Conservation (phyloP, 1,140 invertebrate genomes). For the Archegozetes longisetosus region DNA sequence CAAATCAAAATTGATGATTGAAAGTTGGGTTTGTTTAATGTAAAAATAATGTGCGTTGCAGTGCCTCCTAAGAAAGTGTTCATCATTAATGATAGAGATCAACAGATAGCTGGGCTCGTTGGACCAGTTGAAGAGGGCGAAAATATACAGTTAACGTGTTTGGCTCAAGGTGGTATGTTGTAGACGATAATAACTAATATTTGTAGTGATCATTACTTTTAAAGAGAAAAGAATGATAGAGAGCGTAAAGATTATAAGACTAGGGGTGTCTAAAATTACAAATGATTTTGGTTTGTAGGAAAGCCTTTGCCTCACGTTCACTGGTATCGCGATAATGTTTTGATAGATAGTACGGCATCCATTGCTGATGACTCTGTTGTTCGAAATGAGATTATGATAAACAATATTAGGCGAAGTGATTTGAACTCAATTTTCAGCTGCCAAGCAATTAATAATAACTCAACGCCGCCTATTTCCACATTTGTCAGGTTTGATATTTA, state of each 20-base stretch:
- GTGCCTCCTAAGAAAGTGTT: slow-evolving; percentile 63
- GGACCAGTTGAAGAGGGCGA: slow-evolving; percentile 70
- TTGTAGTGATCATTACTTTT: background rate
- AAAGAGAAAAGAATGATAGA: background rate
- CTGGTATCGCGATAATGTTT: background rate
- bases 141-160: slow-evolving; percentile 60
- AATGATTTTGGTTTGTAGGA: background rate
- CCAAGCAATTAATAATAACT: background rate
- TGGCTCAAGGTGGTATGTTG: slow-evolving; percentile 64
- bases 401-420: background rate
- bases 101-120: slow-evolving; percentile 54
- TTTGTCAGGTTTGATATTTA: background rate
- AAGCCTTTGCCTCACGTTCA: background rate
- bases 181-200: background rate
- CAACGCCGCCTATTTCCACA: background rate
- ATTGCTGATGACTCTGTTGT: background rate
- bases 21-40: too few species aligned
- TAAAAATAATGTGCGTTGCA: slow-evolving; percentile 27
- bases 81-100: slow-evolving; percentile 59
- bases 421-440: background rate
- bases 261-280: too few species aligned
- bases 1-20: too few species aligned
- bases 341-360: background rate
- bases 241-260: too few species aligned
- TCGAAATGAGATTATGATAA: background rate